Conservation (phyloP, 2,888 invertebrate species). For the Parthenolecanium corni region DNA sequence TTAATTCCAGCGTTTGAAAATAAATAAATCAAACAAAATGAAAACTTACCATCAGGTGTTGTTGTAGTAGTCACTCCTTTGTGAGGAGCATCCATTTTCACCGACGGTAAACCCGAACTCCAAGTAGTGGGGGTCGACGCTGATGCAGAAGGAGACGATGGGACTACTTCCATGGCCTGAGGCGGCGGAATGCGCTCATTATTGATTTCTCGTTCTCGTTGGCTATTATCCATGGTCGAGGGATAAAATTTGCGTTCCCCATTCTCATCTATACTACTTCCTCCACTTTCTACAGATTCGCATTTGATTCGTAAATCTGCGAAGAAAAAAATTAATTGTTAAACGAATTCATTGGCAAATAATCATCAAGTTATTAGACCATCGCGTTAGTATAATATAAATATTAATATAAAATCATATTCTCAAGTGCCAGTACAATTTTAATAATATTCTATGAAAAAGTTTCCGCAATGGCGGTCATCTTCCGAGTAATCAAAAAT, state of each 20-base stretch:
- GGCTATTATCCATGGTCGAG: conserved; percentile 26
- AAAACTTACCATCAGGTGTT: conserved; percentile 66
- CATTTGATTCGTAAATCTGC: conserved; percentile 67
- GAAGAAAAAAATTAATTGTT: no score
- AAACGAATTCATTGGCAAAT: conserved; percentile 38
- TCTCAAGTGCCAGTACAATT: no score
- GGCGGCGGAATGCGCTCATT: conserved; percentile 31
- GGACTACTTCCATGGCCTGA: conserved; percentile 12
- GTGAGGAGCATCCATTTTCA: conserved; percentile 31
- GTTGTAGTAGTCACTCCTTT: conserved; percentile 58
- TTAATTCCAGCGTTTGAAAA: no score
- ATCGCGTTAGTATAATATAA: no score
- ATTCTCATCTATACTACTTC: conserved; percentile 32
- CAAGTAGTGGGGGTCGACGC: conserved; percentile 6
- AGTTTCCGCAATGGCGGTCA: no score
- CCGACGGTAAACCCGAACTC: conserved; percentile 22
- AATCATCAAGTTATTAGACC: neutral
- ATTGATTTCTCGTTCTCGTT: conserved; percentile 30
- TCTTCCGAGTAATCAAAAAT: no score
- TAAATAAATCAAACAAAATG: no score
- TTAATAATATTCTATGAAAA: no score
- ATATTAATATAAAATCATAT: no score
- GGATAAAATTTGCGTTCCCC: conserved; percentile 28
- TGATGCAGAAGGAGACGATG: conserved; percentile 22
- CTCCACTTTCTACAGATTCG: conserved; percentile 41